These are phyloP conservation scores for Muntiacus muntjak DNA, from an alignment of 2,113 vertebrate genomes.

Conservation along the genomic window DNA sequence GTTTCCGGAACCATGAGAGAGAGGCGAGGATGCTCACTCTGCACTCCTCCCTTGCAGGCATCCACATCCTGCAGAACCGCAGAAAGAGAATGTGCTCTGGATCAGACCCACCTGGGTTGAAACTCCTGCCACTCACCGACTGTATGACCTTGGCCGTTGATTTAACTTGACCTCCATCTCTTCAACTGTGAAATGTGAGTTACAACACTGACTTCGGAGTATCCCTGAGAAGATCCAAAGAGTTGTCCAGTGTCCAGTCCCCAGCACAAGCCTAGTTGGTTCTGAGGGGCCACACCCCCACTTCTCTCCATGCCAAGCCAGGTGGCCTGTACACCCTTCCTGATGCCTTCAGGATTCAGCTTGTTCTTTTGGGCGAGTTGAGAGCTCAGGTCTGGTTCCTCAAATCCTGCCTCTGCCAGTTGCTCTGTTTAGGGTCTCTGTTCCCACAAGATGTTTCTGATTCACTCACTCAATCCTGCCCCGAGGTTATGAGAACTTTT, in stretches of 20 bases:
- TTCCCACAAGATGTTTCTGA: neutral
- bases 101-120: neutral
- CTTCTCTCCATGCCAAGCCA: neutral
- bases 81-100: neutral
- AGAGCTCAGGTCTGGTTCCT: neutral
- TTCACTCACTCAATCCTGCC: neutral
- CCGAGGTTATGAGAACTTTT: neutral
- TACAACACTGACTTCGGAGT: neutral
- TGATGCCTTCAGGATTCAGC: neutral
- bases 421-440: neutral
- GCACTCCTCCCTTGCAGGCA: too few species aligned
- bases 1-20: neutral
- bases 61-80: neutral
- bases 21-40: neutral
- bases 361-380: neutral
- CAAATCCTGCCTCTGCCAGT: neutral
- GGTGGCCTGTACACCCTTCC: neutral
- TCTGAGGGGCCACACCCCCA: neutral
- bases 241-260: too few species aligned
- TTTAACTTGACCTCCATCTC: neutral
- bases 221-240: neutral
- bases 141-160: neutral
- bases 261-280: neutral
- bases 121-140: neutral
- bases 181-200: neutral